phyloP scores from a whole-genome alignment of 2,888 invertebrate genomes.

The Exephanes ischioxanthus region DNA sequence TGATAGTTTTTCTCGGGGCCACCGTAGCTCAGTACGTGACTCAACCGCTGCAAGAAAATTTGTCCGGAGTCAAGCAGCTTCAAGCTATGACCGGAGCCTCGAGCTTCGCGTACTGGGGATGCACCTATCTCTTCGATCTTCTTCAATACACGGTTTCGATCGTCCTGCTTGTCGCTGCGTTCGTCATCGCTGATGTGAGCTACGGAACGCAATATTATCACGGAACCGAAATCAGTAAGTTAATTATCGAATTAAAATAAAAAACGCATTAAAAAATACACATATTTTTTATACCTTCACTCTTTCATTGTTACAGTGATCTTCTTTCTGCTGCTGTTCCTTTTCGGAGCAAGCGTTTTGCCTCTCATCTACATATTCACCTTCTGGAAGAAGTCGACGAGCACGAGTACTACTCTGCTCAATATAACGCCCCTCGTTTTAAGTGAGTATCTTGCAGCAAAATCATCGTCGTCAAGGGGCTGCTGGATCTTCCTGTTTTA shows the following conservation, averaged over 20 bases:
- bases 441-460: conserved; percentile 72
- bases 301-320: conserved; percentile 74
- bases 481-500: too few species aligned
- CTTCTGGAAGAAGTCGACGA: conserved; percentile 78
- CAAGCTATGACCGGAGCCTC: conserved; percentile 90
- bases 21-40: conserved; percentile 86
- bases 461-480: not conserved
- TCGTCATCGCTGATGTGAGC: conserved; percentile 74
- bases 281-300: not conserved
- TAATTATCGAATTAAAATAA: not conserved
- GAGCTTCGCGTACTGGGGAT: conserved; percentile 88
- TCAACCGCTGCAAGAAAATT: conserved; percentile 88
- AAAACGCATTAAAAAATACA: not conserved
- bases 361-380: conserved; percentile 79
- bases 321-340: conserved; percentile 90
- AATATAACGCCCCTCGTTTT: conserved; percentile 76
- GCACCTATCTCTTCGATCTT: conserved; percentile 87
- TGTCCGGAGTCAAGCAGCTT: conserved; percentile 88
- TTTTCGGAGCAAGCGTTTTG: conserved; percentile 89
- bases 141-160: conserved; percentile 75
- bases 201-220: conserved; percentile 76
- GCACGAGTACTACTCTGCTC: conserved; percentile 73
- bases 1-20: conserved; percentile 74
- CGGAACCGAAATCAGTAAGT: conserved; percentile 85
- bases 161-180: conserved; percentile 73